Base-by-base conservation (phyloP, 1,140 invertebrate genomes). In the Drosophila paulistorum region DNA sequence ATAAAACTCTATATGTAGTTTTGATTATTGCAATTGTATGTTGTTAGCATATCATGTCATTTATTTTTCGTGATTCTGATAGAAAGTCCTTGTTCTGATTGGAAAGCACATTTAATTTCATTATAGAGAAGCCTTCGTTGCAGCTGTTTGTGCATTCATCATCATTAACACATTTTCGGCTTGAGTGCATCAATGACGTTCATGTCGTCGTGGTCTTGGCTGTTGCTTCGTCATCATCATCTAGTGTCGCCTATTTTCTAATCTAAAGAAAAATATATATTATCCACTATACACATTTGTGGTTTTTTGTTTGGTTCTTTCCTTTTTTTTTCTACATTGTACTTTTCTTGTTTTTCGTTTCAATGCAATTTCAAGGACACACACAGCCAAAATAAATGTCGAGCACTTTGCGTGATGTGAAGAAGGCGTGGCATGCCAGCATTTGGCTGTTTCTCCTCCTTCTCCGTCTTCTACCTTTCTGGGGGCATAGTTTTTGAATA, bases 81-180 rank as follows among this genome's bases (percentile, higher is more conserved):
- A 37, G 60, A 58, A 68, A 75, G 65, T 87, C 83, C 83, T 87
- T 76, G 84, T 65, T 68, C 79, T 87, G 75, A 79, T 79, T 87
- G 65, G 64, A 86, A 60, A 68, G 71, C 76, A 65, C 62, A 82
- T 72, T 75, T 81, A 65, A 72, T 79, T 72, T 33, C 14, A 59
- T 59, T 37, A 33, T 63, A 33, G 45, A 23, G 54, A 65, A 26
- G 48, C 17, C 45, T 23, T 20, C 45, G 10, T 62, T 48, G 68
- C 83, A 86, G 83, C 83, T 86, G 83, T 45, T 77, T 83, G 30
- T 70, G 62, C 59, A 83, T 87, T 77, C 84, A 89, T 86, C 83
- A 87, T 72, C 83, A 86, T 86, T 87, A 86, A 83, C 79, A 87
- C 83, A 89, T 83, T 86, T 86, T 79, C 84, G 59, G 79, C 83